Conservation (phyloP, 1,140 invertebrate species). For the Sitophilus oryzae region DNA sequence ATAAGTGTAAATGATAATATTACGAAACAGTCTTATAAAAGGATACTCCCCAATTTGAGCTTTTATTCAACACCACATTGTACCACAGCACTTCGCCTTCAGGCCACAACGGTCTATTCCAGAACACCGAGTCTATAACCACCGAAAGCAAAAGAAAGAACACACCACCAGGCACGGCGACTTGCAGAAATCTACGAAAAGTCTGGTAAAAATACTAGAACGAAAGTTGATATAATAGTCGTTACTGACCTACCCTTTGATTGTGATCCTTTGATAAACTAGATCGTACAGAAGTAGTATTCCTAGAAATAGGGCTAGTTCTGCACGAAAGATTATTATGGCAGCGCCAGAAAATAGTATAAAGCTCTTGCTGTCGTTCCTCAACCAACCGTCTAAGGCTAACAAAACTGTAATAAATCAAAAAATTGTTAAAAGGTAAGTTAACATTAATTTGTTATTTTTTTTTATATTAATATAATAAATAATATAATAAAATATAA, state of each 20-base stretch:
- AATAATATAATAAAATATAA: background rate
- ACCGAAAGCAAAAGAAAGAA: conserved; percentile 67
- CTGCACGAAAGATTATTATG: conserved; percentile 86
- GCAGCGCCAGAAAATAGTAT: conserved; percentile 79
- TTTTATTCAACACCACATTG: conserved; percentile 92
- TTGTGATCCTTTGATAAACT: conserved; percentile 50
- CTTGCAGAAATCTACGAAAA: conserved; percentile 63
- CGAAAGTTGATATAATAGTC: background rate
- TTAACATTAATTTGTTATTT: background rate
- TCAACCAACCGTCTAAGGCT: conserved; percentile 80
- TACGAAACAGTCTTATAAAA: conserved; percentile 44
- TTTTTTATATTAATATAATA: background rate
- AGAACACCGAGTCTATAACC: conserved; percentile 87
- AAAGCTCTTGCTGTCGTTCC: conserved; percentile 68
- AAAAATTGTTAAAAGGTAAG: background rate
- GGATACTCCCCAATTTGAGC: conserved; percentile 96
- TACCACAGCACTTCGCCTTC: conserved; percentile 97
- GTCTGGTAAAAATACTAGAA: background rate
- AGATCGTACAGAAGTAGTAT: conserved; percentile 80
- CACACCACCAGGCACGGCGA: conserved; percentile 65
- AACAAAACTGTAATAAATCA: conserved; percentile 69
- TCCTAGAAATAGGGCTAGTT: conserved; percentile 83
- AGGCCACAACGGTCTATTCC: conserved; percentile 87
- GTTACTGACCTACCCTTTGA: conserved; percentile 45
- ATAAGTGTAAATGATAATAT: background rate